Evolutionary conservation across 2,113 vertebrate genomes (phyloP), one percentile per base, ranked within the genome.

Genomic region (Strix uralensis): DNA sequence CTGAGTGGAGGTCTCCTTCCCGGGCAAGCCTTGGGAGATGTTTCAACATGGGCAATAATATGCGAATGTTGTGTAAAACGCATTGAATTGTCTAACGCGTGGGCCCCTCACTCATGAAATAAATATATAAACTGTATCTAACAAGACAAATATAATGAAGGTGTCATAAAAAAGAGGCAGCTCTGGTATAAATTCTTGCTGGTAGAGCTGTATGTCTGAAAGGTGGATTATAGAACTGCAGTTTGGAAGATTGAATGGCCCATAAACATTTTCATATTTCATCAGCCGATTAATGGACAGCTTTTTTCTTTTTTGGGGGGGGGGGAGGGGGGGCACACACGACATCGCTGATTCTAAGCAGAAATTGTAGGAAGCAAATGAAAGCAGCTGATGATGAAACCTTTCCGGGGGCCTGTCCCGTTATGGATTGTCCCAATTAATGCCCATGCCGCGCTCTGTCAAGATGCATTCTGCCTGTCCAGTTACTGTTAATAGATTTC

Each of bases 241-340:
- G 98, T 98, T 98, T 97, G 96, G 97, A 98, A 98, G 98, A 98
- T 98, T 97, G 98, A 98, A 97, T 97, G 96, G 98, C 96, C 98
- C 97, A 98, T 98, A 98, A 98, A 98, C 98, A 98, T 98, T 98
- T 98, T 98, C 98, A 98, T 98, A 98, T 98, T 98, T 98, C 98
- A 98, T 98, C 98, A 98, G 98, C 97, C 94, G 96, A 98, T 98
- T 98, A 98, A 98, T 98, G 98, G 97, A 94, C 38, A 54, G 82
- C 95, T 96, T 96, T 96, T 97, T 97, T 96, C 20, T 94, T 94
- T 97, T 96, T 95, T 78, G 5, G 65, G 40, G 59, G 40, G 52
- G 18, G n/a, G n/a, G n/a, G n/a, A n/a, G n/a, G 40, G 40, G 40
- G 40, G 40, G 40, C 7, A 44, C 29, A 95, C 38, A 65, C 4